Conservation (phyloP, 2,113 vertebrate genomes). For the Microcebus murinus region DNA sequence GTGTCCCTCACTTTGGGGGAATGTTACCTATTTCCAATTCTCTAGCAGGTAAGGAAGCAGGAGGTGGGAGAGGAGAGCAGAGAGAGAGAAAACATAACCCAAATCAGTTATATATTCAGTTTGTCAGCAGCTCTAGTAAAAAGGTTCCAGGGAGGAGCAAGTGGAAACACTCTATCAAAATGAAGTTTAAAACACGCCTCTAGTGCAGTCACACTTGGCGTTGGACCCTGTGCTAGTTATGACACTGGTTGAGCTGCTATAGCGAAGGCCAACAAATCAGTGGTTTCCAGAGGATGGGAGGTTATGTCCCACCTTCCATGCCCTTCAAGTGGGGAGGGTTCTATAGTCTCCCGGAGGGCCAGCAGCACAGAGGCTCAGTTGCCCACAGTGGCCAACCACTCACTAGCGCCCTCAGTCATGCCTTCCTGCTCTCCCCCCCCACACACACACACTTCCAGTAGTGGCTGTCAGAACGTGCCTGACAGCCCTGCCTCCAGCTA, state of each 20-base stretch:
- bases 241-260: background rate
- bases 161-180: background rate
- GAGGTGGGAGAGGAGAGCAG: background rate
- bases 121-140: background rate
- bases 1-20: background rate
- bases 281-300: background rate
- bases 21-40: background rate
- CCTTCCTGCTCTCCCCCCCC: too few species aligned
- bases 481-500: background rate
- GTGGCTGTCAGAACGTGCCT: fast-evolving
- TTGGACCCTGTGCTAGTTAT: too few species aligned
- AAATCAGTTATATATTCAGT: background rate
- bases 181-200: background rate
- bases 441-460: too few species aligned
- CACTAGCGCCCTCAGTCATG: too few species aligned
- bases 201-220: background rate
- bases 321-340: background rate
- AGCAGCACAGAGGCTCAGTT: background rate
- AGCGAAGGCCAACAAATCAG: background rate
- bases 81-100: background rate
- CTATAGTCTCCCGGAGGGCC: background rate
- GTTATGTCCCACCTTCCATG: background rate
- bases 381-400: background rate
- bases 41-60: background rate
- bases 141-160: background rate